Evolutionary conservation across 2,113 vertebrate species (phyloP).

Genomic region (Gallinago jamesoni): DNA sequence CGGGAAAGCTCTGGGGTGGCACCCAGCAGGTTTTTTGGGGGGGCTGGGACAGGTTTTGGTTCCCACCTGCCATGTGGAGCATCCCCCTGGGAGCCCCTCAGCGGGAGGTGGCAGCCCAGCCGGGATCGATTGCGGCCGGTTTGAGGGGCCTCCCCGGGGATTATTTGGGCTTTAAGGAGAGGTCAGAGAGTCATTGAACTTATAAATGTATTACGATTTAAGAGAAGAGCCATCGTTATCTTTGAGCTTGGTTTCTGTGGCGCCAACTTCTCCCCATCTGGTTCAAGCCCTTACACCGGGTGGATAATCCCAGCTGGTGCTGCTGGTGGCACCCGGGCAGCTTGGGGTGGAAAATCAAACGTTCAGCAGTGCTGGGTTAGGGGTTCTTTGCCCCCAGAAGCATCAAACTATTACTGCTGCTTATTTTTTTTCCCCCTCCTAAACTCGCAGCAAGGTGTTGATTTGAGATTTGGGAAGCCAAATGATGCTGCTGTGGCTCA

Average conservation of each 20-base stretch:
- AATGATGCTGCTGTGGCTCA: not conserved
- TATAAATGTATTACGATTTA: conserved; percentile 54
- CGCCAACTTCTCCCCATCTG: not conserved
- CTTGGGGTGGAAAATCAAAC: not conserved
- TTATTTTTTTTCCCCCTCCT: not conserved
- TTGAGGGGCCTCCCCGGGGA: conserved; percentile 6
- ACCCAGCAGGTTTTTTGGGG: not conserved
- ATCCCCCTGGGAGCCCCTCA: not conserved
- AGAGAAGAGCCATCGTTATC: conserved; percentile 15
- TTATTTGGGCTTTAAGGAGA: conserved; percentile 63
- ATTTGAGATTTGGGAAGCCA: not conserved
- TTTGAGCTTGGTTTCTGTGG: not conserved
- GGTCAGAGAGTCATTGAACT: conserved; percentile 52
- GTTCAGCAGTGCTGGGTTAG: not conserved
- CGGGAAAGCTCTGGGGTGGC: fast-evolving
- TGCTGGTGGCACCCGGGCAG: not conserved
- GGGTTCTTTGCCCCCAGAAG: not conserved
- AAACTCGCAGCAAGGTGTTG: not conserved
- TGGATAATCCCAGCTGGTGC: not conserved
- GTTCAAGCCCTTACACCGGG: not conserved
- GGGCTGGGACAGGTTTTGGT: not conserved
- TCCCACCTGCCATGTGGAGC: fast-evolving
- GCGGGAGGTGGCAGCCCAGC: not conserved
- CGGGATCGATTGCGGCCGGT: conserved; percentile 15
- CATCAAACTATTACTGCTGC: not conserved